Conservation (phyloP, 2,797 vertebrate genomes). For the Notamacropus eugenii region DNA sequence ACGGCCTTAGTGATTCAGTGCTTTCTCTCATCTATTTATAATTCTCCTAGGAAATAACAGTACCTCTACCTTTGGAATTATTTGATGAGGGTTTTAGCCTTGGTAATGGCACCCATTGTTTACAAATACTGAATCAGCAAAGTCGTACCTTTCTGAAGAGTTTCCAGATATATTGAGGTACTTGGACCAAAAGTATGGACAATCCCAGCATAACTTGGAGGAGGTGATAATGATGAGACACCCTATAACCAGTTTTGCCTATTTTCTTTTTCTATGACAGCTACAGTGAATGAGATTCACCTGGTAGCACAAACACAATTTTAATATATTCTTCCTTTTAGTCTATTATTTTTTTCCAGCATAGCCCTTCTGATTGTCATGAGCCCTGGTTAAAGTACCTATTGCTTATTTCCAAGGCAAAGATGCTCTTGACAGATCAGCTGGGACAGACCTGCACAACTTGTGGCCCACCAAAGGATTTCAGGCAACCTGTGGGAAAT, state of each 20-base stretch:
- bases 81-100: not conserved
- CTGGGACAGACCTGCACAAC: not conserved
- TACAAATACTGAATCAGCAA: not conserved
- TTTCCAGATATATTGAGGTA: not conserved
- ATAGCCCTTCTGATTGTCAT: not conserved
- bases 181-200: conserved; percentile 1
- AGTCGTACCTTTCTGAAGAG: not conserved
- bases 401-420: conserved; percentile 41
- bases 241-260: conserved; percentile 18
- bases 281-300: conserved; percentile 47
- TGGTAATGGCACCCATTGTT: not conserved
- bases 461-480: too few species aligned
- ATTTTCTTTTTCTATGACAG: conserved; percentile 24
- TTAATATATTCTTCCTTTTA: conserved; percentile 56
- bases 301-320: conserved; percentile 58
- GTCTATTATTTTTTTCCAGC: conserved; percentile 39
- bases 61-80: conserved; percentile 52
- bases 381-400: conserved; percentile 53
- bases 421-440: conserved; percentile 41
- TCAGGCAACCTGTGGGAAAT: too few species aligned
- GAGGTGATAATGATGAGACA: conserved; percentile 17
- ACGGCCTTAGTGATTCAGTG: not conserved
- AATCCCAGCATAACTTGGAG: conserved; percentile 50
- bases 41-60: conserved; percentile 18
- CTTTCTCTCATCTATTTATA: not conserved